Evolutionary conservation across 1,140 invertebrate genomes (phyloP), one percentile per base, ranked within the genome.

Genomic region (Drosophila kohkoa): DNA sequence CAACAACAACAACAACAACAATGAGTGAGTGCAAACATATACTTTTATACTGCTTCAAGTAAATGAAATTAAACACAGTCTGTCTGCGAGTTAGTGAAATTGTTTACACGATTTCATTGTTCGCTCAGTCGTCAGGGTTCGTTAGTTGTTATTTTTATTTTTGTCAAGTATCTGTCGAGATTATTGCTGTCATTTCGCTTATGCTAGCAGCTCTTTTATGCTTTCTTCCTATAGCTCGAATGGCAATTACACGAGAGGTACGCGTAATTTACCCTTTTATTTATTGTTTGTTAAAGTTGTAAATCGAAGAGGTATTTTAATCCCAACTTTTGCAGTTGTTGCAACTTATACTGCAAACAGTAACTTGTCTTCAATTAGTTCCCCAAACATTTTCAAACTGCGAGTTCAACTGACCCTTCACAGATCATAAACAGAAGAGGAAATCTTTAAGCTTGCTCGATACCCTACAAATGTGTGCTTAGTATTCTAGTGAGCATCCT

Each of bases 11-110:
- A 68, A 63, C 48, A 67, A 51, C 20, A 43, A 58, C 67, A 35
- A 60, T 30, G 49, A 30, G 52, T 62, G 43, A 35, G 35, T 66
- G 52, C 32, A 55, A 48, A 13, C 45, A 69, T 66, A 77, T 79
- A 69, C 45, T 77, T 65, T 54, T 65, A 73, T 51, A 13, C 54
- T 35, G 3, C 58, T 57, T 70, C 7, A 46, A 30, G 55, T 57
- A 57, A 71, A 71, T 76, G 67, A 67, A 76, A 75, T 64, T 64
- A 64, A 64, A 43, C 20, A 41, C 62, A 64, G 62, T 46, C 48
- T 54, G 28, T 20, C 11, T 57, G 41, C 41, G 41, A 43, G 41
- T 28, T 30, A 30, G 43, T 60, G 41, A 46, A 48, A 11, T 46
- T 48, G 43, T 46, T 60, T 46, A 60, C 46, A 16, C 20, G 11